phyloP scores from a whole-genome alignment of 2,888 invertebrate species.

The Acronicta leporina region DNA sequence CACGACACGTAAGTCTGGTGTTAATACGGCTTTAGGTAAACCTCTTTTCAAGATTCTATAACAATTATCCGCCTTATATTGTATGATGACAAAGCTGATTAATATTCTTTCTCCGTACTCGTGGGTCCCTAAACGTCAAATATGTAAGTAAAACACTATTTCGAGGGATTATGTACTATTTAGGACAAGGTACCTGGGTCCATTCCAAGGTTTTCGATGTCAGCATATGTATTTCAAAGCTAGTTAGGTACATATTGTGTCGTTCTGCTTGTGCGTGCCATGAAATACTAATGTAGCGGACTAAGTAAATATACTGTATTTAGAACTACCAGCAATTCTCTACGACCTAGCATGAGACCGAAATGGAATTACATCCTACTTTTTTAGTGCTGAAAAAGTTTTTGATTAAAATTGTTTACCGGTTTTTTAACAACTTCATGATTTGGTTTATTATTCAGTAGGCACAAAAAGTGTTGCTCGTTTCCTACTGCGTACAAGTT shows the following conservation, averaged over 20 bases:
- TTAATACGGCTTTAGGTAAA: constrained; percentile 8
- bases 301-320: constrained; percentile 33
- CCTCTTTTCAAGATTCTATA: constrained; percentile 31
- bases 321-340: constrained; percentile 2
- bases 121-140: constrained; percentile 48
- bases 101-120: constrained; percentile 51
- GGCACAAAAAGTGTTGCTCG: background rate
- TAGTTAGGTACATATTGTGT: constrained; percentile 33
- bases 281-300: constrained; percentile 39
- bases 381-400: constrained; percentile 21
- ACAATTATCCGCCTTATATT: constrained; percentile 27
- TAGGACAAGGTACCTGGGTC: constrained; percentile 41
- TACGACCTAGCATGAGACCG: constrained; percentile 20
- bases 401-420: constrained; percentile 1
- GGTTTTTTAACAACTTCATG: constrained; percentile 1
- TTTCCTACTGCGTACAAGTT: no score
- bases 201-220: constrained; percentile 42
- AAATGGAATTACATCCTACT: constrained; percentile 26
- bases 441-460: background rate
- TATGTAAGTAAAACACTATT: constrained; percentile 47
- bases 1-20: no score
- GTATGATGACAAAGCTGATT: constrained; percentile 30
- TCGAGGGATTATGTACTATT: constrained; percentile 43
- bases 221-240: constrained; percentile 28
- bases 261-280: constrained; percentile 22